phyloP scores from a whole-genome alignment of 2,113 vertebrate genomes.

The Fregetta grallaria region DNA sequence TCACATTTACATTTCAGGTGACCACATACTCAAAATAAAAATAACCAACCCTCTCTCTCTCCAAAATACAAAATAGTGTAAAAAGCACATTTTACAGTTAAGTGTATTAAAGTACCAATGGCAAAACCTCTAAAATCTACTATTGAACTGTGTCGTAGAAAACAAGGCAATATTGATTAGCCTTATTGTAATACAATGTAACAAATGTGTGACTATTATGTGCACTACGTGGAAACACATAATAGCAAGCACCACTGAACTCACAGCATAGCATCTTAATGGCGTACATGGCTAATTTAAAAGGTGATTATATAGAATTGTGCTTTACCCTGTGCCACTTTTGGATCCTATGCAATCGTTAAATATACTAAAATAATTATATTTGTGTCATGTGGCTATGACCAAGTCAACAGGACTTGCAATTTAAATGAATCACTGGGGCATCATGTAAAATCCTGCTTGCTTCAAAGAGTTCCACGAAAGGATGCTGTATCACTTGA shows the following conservation, averaged over 20 bases:
- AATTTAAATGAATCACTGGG: neutral
- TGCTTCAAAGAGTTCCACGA: neutral
- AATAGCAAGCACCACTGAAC: neutral
- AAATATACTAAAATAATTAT: neutral
- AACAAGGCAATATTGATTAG: neutral
- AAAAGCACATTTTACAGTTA: neutral
- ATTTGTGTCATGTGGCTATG: conserved; percentile 5
- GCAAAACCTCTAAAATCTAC: neutral
- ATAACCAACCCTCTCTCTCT: neutral
- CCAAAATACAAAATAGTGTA: neutral
- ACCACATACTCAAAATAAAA: neutral
- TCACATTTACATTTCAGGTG: neutral
- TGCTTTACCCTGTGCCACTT: neutral
- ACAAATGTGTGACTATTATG: neutral
- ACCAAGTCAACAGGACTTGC: neutral
- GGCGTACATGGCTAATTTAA: neutral
- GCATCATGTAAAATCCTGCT: neutral
- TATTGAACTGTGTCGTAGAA: neutral
- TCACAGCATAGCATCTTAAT: neutral
- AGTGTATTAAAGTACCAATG: neutral
- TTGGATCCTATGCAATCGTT: neutral
- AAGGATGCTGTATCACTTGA: neutral
- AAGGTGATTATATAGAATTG: neutral
- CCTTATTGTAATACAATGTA: neutral
- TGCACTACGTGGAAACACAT: neutral